Conservation (phyloP, 2,113 vertebrate genomes). For the Megaceryle torquata region DNA sequence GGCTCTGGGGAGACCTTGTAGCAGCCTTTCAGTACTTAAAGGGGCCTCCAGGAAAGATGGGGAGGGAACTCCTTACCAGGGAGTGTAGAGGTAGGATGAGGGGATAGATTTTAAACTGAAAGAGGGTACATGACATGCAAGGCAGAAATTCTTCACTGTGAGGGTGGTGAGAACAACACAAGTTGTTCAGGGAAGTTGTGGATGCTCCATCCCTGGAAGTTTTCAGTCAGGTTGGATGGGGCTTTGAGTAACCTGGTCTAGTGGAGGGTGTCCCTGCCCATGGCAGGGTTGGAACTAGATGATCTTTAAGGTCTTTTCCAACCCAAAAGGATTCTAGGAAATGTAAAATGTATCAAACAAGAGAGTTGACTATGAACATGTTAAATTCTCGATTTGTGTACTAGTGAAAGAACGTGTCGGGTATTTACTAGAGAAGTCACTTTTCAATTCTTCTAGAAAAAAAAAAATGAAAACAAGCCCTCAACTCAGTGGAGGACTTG, state of each 20-base stretch:
- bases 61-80: too few relatives aligned
- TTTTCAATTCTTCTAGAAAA: neutral
- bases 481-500: neutral
- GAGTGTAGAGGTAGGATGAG: too few relatives aligned
- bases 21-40: too few relatives aligned
- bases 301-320: neutral
- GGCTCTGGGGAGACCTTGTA: neutral
- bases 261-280: neutral
- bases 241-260: neutral
- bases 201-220: neutral
- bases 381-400: neutral
- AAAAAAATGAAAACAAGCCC: neutral
- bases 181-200: neutral
- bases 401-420: neutral
- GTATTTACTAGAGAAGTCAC: neutral
- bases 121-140: neutral
- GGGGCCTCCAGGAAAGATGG: too few relatives aligned
- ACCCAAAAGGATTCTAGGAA: neutral
- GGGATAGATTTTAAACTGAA: neutral
- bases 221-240: neutral
- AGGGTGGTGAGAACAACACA: neutral
- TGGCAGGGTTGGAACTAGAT: neutral
- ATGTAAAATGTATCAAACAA: neutral
- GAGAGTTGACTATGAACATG: fast-evolving
- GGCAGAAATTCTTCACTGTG: neutral